Evolutionary conservation across 2,888 invertebrate genomes (phyloP).

Genomic region (Orthosia gothica): DNA sequence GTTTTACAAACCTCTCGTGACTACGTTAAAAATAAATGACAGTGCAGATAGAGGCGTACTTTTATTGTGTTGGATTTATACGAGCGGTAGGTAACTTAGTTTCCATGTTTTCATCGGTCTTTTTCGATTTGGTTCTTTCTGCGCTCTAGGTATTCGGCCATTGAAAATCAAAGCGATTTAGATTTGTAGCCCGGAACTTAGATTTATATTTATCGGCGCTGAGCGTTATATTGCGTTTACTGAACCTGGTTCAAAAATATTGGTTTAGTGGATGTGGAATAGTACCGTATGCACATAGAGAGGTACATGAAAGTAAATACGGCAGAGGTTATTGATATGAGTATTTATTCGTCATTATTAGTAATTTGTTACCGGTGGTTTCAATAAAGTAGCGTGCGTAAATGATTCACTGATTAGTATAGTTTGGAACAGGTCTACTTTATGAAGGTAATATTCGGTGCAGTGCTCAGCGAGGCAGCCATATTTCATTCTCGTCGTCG

Average conservation of each 20-base stretch:
- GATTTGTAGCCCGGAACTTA: conserved; percentile 58
- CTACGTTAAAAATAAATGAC: conserved; percentile 76
- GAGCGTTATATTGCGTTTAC: conserved; percentile 46
- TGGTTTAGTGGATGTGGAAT: conserved; percentile 39
- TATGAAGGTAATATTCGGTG: conserved; percentile 11
- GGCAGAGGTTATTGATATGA: conserved; percentile 9
- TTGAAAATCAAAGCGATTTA: conserved; percentile 65
- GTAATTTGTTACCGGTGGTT: conserved; percentile 11
- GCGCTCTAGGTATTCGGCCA: conserved; percentile 63
- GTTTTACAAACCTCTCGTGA: conserved; percentile 69
- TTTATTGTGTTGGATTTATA: conserved; percentile 77
- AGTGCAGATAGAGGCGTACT: conserved; percentile 69
- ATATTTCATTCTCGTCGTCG: conserved; percentile 52
- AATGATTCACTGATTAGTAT: background rate
- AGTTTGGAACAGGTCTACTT: conserved; percentile 8
- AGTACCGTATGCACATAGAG: conserved; percentile 10
- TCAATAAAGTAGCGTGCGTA: conserved; percentile 6
- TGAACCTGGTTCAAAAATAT: conserved; percentile 43
- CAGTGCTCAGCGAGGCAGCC: conserved; percentile 34
- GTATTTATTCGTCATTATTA: conserved; percentile 12
- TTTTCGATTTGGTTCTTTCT: conserved; percentile 74
- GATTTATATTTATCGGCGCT: conserved; percentile 52
- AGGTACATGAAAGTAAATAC: conserved; percentile 7
- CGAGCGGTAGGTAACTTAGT: conserved; percentile 75
- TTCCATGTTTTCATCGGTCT: conserved; percentile 72